Evolutionary conservation across 2,888 invertebrate genomes (phyloP), one percentile per base, ranked within the genome.

Genomic region (Drepanosiphum platanoidis): DNA sequence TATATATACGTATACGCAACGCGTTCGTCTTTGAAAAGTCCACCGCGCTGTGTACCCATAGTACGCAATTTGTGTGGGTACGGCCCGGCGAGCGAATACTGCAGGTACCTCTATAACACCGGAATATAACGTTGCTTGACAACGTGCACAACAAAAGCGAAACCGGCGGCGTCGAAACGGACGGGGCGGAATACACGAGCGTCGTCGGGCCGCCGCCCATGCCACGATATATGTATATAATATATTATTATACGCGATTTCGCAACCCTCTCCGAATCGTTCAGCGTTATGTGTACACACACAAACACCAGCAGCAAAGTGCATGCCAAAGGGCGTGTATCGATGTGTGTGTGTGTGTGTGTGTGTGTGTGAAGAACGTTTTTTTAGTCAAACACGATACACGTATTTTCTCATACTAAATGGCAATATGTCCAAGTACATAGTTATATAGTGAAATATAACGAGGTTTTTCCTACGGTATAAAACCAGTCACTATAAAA

Each of bases 61-160:
- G n/a, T 58, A 58, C 58, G n/a, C n/a, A 7, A 1, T n/a, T 58
- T 58, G 58, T 58, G 58, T 58, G 58, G 22, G 58, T 58, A 58
- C 18, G 22, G 1, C 11, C 39, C 39, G 39, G 39, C 9, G 9
- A 39, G 39, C 46, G 46, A 5, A n/a, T n/a, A n/a, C n/a, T n/a
- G n/a, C n/a, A 7, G 22, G 22, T 2, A 58, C 52, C 18, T 58
- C 22, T 58, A 13, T 58, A 58, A 22, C 52, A 22, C 52, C 52
- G 52, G 3, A 42, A 13, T 66, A 32, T n/a, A n/a, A n/a, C n/a
- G 66, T 32, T 66, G 32, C 70, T 70, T 70, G 70, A 70, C 70
- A 36, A 70, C 70, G 18, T 22, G 15, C 70, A 70, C 70, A 70
- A 70, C 70, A 70, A 70, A 70, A 70, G 66, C 66, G 22, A 22